A percentile compares a stretch with the other conserved stretches of the same genome.
phyloP scores from a whole-genome alignment of 2,888 invertebrate species.

The Seira ritae region DNA sequence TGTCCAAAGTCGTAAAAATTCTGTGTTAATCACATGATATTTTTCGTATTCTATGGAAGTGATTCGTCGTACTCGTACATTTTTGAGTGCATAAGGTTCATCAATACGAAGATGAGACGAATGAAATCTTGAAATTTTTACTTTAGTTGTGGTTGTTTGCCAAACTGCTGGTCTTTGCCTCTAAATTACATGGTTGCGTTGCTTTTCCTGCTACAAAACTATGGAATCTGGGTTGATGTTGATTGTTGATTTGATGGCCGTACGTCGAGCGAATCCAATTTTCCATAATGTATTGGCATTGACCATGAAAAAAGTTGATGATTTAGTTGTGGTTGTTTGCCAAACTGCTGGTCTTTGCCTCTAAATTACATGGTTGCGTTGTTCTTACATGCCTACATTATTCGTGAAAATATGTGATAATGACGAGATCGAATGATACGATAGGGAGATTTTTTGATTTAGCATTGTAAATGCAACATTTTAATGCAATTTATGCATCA shows the following conservation, averaged over 20 bases:
- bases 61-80: too few species aligned
- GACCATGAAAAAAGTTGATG: slow-evolving; percentile 9
- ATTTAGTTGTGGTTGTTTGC: slow-evolving; percentile 19
- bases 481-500: slow-evolving; percentile 11
- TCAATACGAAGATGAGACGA: background rate
- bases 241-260: too few species aligned
- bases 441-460: background rate
- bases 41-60: too few species aligned
- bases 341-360: slow-evolving; percentile 32
- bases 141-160: slow-evolving; percentile 19
- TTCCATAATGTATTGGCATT: background rate
- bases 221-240: too few species aligned
- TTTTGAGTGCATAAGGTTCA: too few species aligned
- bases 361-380: slow-evolving; percentile 48
- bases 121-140: background rate
- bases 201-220: background rate
- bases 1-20: background rate
- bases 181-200: slow-evolving; percentile 48
- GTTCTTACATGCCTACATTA: slow-evolving; percentile 20
- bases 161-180: slow-evolving; percentile 32
- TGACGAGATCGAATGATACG: slow-evolving; percentile 39
- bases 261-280: background rate
- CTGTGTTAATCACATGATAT: slow-evolving; percentile 27
- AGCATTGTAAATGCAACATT: slow-evolving; percentile 14
- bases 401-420: slow-evolving; percentile 46